These are phyloP conservation scores for Drymodes brunneopygia DNA, from an alignment of 2,113 vertebrate genomes.

Conservation along the genomic window DNA sequence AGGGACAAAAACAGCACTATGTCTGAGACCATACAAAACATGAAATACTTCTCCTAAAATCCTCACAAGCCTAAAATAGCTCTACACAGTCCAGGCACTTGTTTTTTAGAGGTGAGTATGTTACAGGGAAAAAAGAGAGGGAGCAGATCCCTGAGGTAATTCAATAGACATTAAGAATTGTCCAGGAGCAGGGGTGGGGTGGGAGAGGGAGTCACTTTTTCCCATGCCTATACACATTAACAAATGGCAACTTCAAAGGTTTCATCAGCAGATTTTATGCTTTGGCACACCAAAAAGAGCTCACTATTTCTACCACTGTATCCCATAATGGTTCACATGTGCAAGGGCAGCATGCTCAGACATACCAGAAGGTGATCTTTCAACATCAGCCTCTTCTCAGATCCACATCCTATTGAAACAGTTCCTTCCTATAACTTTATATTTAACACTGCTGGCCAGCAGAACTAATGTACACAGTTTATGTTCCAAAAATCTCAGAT, in stretches of 20 bases:
- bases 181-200: neutral
- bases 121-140: neutral
- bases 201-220: neutral
- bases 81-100: neutral
- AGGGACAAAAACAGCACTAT: neutral
- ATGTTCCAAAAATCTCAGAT: neutral
- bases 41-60: neutral
- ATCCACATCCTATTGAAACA: neutral
- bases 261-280: neutral
- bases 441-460: neutral
- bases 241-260: neutral
- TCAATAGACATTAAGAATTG: neutral
- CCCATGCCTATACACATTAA: neutral
- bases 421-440: neutral
- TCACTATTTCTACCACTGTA: neutral
- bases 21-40: neutral
- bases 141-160: neutral
- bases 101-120: neutral
- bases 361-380: neutral
- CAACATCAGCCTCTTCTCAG: neutral
- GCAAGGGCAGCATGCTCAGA: neutral
- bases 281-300: neutral
- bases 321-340: neutral
- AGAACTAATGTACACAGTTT: neutral
- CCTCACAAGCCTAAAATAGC: neutral